Base-by-base conservation (phyloP, 2,113 vertebrate species). In the Callocephalon fimbriatum region DNA sequence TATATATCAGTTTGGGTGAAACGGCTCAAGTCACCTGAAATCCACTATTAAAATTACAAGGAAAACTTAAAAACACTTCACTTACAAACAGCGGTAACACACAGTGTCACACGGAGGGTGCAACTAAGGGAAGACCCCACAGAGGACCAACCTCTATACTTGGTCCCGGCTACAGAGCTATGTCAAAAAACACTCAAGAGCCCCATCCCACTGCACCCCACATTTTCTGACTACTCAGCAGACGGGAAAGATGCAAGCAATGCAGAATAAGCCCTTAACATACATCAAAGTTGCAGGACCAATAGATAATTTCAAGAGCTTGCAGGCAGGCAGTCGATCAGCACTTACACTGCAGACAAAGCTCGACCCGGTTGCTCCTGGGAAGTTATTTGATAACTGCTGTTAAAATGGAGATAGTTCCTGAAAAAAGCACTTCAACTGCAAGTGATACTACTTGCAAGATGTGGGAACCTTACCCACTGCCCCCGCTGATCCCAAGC, bases 311-410 rank as follows among this genome's bases (percentile, higher is more conserved):
- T 75, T 93, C 51, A 61, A 80, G 85, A 82, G 76, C 84, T 95
- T 56, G 76, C 66, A 68, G 61, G 80, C 80, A 75, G 70, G 56
- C 5, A 1, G 77, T 82, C 70, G 7, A 86, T 96, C 53, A 79
- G 85, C 81, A 76, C 53, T 94, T 88, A 85, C 5, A 3, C n/a
- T 65, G 66, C 84, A 93, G 81, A 84, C 61, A 65, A 76, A 59
- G 77, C 58, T 65, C 21, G 2, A 76, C 7, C 2, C 0, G 0
- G 66, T 73, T 18, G 1, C 26, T 88, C 72, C 72, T 4, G 8
- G 50, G 56, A 83, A 91, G 77, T 75, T 85, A 96, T 65, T 78
- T 82, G 77, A 61, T 85, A 89, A 91, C 84, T 75, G 35, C 42
- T 89, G 77, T 77, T 93, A 91, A 91, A 94, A 82, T 22, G 20